These are phyloP conservation scores for Ichneumon xanthorius DNA, from an alignment of 2,888 invertebrate genomes.

Conservation along the genomic window DNA sequence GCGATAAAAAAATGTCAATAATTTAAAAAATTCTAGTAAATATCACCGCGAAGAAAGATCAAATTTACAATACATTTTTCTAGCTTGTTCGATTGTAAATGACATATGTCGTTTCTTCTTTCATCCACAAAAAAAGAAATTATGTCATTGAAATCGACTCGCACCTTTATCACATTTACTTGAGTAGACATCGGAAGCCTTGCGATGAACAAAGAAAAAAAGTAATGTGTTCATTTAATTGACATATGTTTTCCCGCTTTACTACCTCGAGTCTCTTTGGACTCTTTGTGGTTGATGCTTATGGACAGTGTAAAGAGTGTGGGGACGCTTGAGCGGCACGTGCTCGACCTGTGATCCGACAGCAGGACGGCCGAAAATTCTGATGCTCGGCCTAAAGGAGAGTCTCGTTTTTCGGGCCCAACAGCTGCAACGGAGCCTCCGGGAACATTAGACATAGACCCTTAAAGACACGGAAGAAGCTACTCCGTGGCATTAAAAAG, in stretches of 20 bases:
- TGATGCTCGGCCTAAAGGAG: background rate
- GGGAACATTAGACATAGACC: background rate
- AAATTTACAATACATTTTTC: too few species aligned
- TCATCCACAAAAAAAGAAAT: background rate
- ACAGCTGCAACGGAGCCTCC: background rate
- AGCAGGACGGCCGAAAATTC: background rate
- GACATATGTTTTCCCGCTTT: background rate
- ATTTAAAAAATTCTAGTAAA: background rate
- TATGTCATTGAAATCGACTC: background rate
- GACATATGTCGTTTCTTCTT: background rate
- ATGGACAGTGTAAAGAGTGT: background rate
- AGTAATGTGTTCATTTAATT: background rate
- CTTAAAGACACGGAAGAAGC: background rate
- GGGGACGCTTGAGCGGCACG: background rate
- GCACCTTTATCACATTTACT: background rate
- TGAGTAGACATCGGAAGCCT: background rate
- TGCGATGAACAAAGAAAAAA: background rate
- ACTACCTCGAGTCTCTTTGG: background rate
- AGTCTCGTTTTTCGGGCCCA: background rate
- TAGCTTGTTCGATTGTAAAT: too few species aligned
- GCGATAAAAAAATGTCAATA: background rate
- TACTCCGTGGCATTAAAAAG: background rate
- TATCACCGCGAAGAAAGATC: background rate
- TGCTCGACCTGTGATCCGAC: conserved; percentile 2
- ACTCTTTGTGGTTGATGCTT: background rate